A percentile compares a stretch with the other conserved stretches of the same genome.
phyloP scores from a whole-genome alignment of 2,888 invertebrate species.

The Hoplodrina ambigua region DNA sequence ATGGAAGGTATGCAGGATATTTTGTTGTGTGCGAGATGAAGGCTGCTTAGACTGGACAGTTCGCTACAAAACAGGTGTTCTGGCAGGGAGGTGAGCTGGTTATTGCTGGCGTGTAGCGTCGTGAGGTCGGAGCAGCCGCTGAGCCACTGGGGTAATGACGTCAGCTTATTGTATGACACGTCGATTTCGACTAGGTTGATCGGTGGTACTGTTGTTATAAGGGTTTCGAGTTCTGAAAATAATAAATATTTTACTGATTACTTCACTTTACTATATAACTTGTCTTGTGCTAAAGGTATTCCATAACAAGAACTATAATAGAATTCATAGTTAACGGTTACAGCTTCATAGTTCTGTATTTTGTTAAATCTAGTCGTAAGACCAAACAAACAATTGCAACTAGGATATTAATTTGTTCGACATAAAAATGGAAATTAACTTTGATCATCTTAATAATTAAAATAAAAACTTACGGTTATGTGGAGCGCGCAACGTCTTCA shows the following conservation, averaged over 20 bases:
- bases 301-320: too few species aligned
- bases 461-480: slow-evolving; percentile 92
- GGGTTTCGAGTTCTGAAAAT: slow-evolving; percentile 93
- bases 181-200: slow-evolving; percentile 94
- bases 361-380: too few species aligned
- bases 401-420: too few species aligned
- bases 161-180: slow-evolving; percentile 94
- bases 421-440: too few species aligned
- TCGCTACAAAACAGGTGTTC: slow-evolving; percentile 94
- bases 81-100: slow-evolving; percentile 92
- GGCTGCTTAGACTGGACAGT: slow-evolving; percentile 92
- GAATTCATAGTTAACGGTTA: too few species aligned
- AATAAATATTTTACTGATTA: not conserved
- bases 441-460: not conserved
- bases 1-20: slow-evolving; percentile 93
- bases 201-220: slow-evolving; percentile 93
- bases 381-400: too few species aligned
- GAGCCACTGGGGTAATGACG: slow-evolving; percentile 94
- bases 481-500: slow-evolving; percentile 94
- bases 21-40: slow-evolving; percentile 95
- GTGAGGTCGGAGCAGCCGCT: slow-evolving; percentile 93
- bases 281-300: too few species aligned
- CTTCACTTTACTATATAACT: not conserved
- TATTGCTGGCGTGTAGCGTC: slow-evolving; percentile 94
- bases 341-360: too few species aligned